Evolutionary conservation across 2,113 vertebrate genomes (phyloP).

Genomic region (Hydrochoerus hydrochaeris): DNA sequence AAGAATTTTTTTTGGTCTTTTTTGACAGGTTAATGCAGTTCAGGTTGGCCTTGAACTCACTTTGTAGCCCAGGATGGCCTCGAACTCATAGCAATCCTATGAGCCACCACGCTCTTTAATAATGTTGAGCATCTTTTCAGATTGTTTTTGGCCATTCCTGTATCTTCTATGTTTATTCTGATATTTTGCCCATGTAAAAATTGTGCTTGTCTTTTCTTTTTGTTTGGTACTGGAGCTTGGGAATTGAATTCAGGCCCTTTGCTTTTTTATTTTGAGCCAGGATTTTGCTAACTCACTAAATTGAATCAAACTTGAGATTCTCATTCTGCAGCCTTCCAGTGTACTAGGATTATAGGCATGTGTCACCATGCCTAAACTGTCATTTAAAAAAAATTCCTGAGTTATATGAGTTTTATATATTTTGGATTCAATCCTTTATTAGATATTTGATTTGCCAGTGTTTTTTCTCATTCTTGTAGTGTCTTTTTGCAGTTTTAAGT

Average conservation of each 20-base stretch:
- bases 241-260: neutral
- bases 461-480: neutral
- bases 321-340: neutral
- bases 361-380: neutral
- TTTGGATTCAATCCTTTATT: neutral
- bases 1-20: neutral
- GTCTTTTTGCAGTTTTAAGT: conserved; percentile 24
- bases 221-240: neutral
- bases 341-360: neutral
- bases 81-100: neutral
- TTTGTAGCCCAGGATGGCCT: neutral
- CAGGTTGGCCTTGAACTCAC: neutral
- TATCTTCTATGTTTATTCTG: neutral
- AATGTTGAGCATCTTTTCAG: neutral
- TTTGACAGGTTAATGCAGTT: neutral
- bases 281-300: neutral
- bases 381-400: neutral
- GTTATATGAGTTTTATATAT: conserved; percentile 11
- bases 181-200: conserved; percentile 7
- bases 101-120: neutral
- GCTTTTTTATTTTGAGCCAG: neutral
- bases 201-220: neutral
- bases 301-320: neutral
- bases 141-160: neutral
- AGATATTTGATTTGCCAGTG: conserved; percentile 13